phyloP scores from a whole-genome alignment of 2,797 vertebrate species.

The Anas georgica region DNA sequence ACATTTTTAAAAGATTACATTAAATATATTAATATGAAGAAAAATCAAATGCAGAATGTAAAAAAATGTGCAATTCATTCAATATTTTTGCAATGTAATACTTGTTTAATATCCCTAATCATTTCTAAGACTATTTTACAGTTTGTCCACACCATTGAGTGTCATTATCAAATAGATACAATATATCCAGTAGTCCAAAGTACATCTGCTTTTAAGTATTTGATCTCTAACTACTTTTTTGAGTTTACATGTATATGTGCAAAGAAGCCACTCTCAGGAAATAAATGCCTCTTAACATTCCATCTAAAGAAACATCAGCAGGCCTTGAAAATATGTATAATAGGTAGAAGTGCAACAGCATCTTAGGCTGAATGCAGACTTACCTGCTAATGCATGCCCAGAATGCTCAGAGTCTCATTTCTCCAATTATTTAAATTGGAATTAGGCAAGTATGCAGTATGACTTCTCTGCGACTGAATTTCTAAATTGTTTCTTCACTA shows the following conservation, averaged over 20 bases:
- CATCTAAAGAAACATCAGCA: background rate
- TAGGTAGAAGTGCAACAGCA: background rate
- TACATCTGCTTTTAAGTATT: slow-evolving; percentile 36
- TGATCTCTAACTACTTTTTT: background rate
- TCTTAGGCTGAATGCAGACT: background rate
- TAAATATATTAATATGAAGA: slow-evolving; percentile 14
- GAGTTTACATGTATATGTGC: background rate
- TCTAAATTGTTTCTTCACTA: background rate
- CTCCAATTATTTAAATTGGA: background rate
- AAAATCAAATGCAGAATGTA: background rate
- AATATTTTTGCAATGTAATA: slow-evolving; percentile 14
- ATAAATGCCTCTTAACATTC: background rate
- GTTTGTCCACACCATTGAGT: background rate
- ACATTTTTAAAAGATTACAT: slow-evolving; percentile 46
- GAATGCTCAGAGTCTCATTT: background rate
- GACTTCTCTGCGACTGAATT: background rate
- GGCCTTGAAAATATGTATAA: background rate
- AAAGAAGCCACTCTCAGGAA: background rate
- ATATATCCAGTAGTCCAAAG: background rate
- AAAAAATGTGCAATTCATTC: slow-evolving; percentile 19
- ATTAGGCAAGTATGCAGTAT: background rate
- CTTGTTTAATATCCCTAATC: background rate
- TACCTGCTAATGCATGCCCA: background rate
- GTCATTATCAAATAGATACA: slow-evolving; percentile 1
- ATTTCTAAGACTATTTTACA: background rate